Percentiles rank a stretch among this genome's conserved stretches.
phyloP scores from a whole-genome alignment of 2,113 vertebrate species.

The Myiagra hebetior region DNA sequence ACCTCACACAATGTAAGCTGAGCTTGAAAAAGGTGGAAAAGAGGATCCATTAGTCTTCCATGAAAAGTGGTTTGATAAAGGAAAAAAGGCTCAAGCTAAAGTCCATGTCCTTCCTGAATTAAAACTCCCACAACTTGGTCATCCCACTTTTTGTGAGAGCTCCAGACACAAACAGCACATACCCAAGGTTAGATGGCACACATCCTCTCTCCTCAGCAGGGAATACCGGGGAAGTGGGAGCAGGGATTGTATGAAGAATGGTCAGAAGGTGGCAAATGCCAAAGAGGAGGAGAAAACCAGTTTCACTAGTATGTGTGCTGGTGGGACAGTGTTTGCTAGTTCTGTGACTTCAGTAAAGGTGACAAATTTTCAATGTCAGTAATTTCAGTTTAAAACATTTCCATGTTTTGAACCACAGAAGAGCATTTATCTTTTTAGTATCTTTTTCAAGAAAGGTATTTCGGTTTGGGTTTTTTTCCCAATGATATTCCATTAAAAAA shows the following conservation, averaged over 20 bases:
- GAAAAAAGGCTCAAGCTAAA: background rate
- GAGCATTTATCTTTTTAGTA: background rate
- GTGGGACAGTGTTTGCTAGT: background rate
- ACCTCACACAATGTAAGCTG: background rate
- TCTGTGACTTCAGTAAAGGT: background rate
- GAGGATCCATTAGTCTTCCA: background rate
- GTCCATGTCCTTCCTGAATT: background rate
- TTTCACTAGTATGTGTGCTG: background rate
- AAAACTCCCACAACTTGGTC: background rate
- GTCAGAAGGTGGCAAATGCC: background rate
- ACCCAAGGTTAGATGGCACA: background rate
- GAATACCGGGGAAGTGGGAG: rapidly evolving
- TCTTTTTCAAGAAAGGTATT: background rate
- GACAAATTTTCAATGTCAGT: background rate
- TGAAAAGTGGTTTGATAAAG: background rate
- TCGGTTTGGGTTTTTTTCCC: background rate
- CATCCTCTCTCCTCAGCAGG: background rate
- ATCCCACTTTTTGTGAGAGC: background rate
- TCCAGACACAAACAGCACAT: background rate
- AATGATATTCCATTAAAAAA: background rate
- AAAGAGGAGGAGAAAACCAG: background rate
- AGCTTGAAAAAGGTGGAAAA: background rate
- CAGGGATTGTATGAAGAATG: background rate
- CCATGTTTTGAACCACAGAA: background rate
- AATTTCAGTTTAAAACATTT: background rate